Percentiles rank a stretch among this genome's conserved stretches.
Conservation (phyloP, 2,888 invertebrate species). For the Ophraella communa region DNA sequence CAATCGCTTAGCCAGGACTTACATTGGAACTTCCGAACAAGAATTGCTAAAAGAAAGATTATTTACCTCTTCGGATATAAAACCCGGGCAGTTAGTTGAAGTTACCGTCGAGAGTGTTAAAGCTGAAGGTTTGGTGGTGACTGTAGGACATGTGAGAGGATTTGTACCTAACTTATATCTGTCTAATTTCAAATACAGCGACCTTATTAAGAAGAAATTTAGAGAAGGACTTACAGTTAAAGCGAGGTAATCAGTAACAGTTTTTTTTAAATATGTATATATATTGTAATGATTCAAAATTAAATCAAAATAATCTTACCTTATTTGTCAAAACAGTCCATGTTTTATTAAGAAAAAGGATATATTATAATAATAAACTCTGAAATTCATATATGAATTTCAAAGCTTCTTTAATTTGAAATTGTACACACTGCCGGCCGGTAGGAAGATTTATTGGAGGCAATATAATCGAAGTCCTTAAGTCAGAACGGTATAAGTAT, state of each 20-base stretch:
- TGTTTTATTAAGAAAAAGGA: no score
- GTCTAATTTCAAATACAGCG: slow-evolving; percentile 60
- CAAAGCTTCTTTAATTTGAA: no score
- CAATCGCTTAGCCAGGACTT: slow-evolving; percentile 69
- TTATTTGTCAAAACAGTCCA: no score
- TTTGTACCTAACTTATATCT: slow-evolving; percentile 67
- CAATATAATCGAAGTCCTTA: no score
- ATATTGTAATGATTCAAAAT: no score
- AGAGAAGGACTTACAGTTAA: slow-evolving; percentile 64
- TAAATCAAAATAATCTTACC: no score
- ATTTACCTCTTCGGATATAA: slow-evolving; percentile 63
- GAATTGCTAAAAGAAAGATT: slow-evolving; percentile 64
- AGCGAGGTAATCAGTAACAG: slow-evolving; percentile 59
- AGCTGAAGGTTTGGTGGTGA: slow-evolving; percentile 61
- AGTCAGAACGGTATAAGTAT: no score
- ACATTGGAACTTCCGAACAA: slow-evolving; percentile 72
- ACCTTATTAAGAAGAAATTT: slow-evolving; percentile 62
- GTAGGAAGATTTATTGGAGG: no score
- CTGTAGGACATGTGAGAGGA: slow-evolving; percentile 65
- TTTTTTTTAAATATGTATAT: no score
- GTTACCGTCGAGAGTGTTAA: slow-evolving; percentile 62
- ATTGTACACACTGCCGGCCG: no score
- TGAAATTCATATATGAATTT: no score
- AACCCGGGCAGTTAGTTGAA: slow-evolving; percentile 64
- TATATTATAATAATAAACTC: no score